These are phyloP conservation scores for Podargus strigoides DNA, from an alignment of 2,797 vertebrate genomes.

Conservation along the genomic window DNA sequence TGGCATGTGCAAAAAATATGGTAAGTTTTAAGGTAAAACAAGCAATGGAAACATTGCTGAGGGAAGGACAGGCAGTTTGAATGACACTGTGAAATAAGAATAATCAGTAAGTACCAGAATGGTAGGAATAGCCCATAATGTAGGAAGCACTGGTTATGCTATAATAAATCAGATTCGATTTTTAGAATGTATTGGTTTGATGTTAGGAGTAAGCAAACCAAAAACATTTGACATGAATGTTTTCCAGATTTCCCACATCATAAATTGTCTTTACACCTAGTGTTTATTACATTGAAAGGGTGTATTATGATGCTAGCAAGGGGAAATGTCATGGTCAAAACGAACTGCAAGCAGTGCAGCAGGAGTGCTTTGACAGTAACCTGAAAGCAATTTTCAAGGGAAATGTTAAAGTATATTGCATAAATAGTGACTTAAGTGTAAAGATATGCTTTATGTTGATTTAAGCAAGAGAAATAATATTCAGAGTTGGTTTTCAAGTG, in stretches of 20 bases:
- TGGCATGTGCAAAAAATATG: background rate
- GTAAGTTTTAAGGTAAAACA: background rate
- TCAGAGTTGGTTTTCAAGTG: background rate
- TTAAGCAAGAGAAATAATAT: background rate
- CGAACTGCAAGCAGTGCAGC: background rate
- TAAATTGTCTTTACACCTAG: background rate
- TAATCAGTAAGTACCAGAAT: background rate
- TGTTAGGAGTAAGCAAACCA: background rate
- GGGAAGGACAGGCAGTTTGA: background rate
- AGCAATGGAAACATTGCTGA: background rate
- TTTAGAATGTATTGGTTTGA: background rate
- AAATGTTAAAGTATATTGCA: background rate
- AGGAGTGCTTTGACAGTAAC: background rate
- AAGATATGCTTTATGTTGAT: background rate
- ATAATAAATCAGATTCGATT: background rate
- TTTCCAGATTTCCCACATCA: background rate
- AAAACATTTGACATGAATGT: background rate
- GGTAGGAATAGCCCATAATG: background rate
- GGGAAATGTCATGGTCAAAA: background rate
- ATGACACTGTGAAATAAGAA: background rate
- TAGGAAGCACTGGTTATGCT: background rate
- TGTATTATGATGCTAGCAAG: background rate
- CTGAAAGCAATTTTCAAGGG: conserved; percentile 15
- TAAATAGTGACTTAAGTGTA: background rate
- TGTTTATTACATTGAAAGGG: background rate